Evolutionary conservation across 2,113 vertebrate species (phyloP), one percentile per base, ranked within the genome.

Genomic region (Meleagris gallopavo): DNA sequence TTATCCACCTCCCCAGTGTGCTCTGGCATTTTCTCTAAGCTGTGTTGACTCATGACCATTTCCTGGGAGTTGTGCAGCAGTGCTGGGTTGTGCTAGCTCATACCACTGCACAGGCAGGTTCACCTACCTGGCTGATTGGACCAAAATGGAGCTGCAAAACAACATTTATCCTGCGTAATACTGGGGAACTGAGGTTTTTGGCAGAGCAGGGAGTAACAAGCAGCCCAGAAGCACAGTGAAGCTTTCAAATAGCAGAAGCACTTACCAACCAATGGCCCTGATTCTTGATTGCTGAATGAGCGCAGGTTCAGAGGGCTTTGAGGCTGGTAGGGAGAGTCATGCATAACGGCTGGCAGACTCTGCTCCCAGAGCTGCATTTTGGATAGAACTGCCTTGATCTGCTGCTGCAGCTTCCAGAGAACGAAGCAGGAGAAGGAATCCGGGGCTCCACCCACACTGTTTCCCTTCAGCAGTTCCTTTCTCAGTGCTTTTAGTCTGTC

Each of bases 261-360:
- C 16, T 15, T 16, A 22, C 65, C 60, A 41, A 38, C 13, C 0
- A 2, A 3, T 0, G 2, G 18, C 81, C 48, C 48, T 1, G 0
- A 16, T 61, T 57, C 67, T n/a, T 41, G 0, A 43, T 85, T 34
- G 15, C 72, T 85, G 57, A 13, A 24, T 12, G 25, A 52, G 9
- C 11, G 10, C 2, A 6, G 18, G 43, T 50, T 64, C 12, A 0
- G 11, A 57, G 46, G 7, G 9, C 57, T 70, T 8, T 9, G 58
- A 27, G 66, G 36, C 6, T 4, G 62, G 60, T 18, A 22, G 38
- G 41, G 50, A 61, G n/a, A 58, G 41, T 48, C 12, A 0, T 20
- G 54, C 9, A 0, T 21, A 13, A 45, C 6, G 38, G 34, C 22
- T 14, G 7, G 34, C 25, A 58, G 73, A 10, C 45, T 52, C 29